Conservation (phyloP, 2,888 invertebrate species). For the Dasypogon diadema region DNA sequence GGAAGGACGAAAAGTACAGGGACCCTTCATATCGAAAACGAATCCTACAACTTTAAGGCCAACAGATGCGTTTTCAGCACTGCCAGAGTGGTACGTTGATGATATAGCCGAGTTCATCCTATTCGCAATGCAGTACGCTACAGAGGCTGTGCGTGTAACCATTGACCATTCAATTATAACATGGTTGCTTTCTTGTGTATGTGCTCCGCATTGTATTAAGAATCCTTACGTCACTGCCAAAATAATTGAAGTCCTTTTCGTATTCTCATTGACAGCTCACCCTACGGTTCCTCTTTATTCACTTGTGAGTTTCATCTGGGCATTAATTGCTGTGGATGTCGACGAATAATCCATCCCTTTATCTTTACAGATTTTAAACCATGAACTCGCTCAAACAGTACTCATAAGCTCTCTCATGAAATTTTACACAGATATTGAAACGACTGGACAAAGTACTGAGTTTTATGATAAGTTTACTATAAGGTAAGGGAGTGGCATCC, state of each 20-base stretch:
- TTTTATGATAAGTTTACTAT: constrained; percentile 99
- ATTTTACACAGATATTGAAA: constrained; percentile 98
- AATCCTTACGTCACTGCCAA: constrained; percentile 98
- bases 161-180: constrained; percentile 87
- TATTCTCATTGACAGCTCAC: constrained; percentile 79
- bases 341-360: background rate
- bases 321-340: background rate
- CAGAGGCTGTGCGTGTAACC: constrained; percentile 79
- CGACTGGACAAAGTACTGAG: constrained; percentile 97
- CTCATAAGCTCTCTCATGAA: constrained; percentile 94
- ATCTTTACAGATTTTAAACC: constrained; percentile 82
- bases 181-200: constrained; percentile 90
- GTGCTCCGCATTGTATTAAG: constrained; percentile 89
- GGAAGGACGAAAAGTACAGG: constrained; percentile 71
- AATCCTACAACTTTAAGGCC: constrained; percentile 74
- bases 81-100: constrained; percentile 98
- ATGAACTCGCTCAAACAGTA: constrained; percentile 83
- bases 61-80: constrained; percentile 84
- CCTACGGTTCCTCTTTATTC: constrained; percentile 65
- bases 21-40: constrained; percentile 69
- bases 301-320: constrained; percentile 61
- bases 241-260: constrained; percentile 90
- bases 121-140: constrained; percentile 88
- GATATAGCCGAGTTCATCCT: constrained; percentile 96
- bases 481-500: constrained; percentile 69